Evolutionary conservation across 2,888 invertebrate genomes (phyloP).

Genomic region (Cacoxenus indagator): DNA sequence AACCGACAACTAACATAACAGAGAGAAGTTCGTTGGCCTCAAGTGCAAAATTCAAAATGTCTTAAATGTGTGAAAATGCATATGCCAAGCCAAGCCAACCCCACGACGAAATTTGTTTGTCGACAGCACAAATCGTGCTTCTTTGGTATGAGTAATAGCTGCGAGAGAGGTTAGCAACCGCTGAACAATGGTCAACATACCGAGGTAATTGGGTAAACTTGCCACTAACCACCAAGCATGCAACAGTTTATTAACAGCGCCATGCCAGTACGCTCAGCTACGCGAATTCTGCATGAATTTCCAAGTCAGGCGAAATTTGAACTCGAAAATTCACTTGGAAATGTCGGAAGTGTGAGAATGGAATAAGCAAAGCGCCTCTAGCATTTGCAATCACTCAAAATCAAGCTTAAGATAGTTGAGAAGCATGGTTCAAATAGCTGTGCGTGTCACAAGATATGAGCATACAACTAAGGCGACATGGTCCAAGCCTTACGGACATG

Average conservation of each 20-base stretch:
- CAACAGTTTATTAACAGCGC: constrained; percentile 51
- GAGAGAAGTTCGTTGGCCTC: background rate
- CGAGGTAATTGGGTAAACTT: constrained; percentile 55
- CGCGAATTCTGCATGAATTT: background rate
- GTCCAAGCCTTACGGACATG: too few species aligned
- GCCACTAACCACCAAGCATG: constrained; percentile 55
- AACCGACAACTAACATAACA: too few species aligned
- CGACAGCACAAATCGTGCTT: constrained; percentile 34
- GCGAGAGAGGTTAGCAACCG: constrained; percentile 49
- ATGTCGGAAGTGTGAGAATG: too few species aligned
- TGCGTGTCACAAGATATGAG: too few species aligned
- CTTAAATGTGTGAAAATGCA: background rate
- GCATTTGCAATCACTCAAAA: too few species aligned
- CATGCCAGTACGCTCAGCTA: background rate
- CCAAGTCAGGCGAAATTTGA: background rate
- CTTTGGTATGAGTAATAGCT: constrained; percentile 17
- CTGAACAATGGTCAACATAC: constrained; percentile 38
- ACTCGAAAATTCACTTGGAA: too few species aligned
- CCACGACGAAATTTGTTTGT: background rate
- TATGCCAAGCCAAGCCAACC: background rate
- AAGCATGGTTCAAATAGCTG: too few species aligned
- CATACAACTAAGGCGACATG: too few species aligned
- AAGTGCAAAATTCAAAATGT: background rate
- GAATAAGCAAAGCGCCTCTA: too few species aligned
- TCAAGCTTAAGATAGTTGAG: too few species aligned